Evolutionary conservation across 1,140 invertebrate species (phyloP), one percentile per base, ranked within the genome.

Genomic region (Ceratitis capitata): DNA sequence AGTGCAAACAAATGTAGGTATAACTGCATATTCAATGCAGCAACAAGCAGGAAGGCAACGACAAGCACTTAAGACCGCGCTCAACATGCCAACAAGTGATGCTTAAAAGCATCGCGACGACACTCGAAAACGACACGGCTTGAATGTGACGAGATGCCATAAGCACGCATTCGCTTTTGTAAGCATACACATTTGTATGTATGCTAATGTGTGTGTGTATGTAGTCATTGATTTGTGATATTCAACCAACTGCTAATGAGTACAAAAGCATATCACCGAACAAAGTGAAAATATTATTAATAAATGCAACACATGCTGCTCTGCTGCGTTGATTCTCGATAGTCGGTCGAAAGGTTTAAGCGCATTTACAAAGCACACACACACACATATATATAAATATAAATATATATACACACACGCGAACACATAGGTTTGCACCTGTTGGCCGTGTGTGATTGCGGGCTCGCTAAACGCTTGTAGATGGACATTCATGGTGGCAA

Each of bases 191-290:
- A n/a, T n/a, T n/a, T n/a, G n/a, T n/a, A n/a, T 1, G 12, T 61
- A 29, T 61, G n/a, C 6, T 5, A 7, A 45, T 69, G 16, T 69
- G 35, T 42, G 12, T 78, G 23, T 45, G 19, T 0, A 4, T 47
- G 42, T 49, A 69, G 39, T 10, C n/a, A 45, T 82, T 82, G 78
- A 26, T 32, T n/a, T 49, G 32, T 51, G 19, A n/a, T 83, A 26
- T 14, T 32, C 82, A 53, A 32, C 61, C 85, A 85, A 85, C 86
- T 90, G 89, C 89, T 90, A 90, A 90, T 90, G 89, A 90, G 89
- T 87, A 87, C 87, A 89, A 90, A 90, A 90, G 89, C 89, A 88
- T 90, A 90, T 90, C 89, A 88, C 86, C 84, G 39, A 1, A 0
- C 39, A 26, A 78, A 78, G 69, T 78, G 69, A 78, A 78, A 78